These are phyloP conservation scores for Leptocoma aspasia DNA, from an alignment of 2,113 vertebrate genomes.

Conservation along the genomic window DNA sequence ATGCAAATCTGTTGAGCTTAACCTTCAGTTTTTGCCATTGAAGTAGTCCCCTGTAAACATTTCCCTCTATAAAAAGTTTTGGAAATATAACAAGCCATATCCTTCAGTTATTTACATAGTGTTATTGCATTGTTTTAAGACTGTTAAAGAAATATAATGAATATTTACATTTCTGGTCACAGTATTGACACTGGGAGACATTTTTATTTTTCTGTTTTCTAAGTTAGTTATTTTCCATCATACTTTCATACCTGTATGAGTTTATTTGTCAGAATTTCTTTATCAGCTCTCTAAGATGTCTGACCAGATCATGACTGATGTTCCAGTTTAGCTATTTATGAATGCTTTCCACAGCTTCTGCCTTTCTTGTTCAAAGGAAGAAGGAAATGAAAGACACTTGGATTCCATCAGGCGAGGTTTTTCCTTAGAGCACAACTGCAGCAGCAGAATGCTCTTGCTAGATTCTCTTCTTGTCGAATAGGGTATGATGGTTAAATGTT, in stretches of 20 bases:
- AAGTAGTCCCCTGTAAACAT: not conserved
- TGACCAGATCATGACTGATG: not conserved
- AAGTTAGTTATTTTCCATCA: not conserved
- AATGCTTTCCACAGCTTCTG: not conserved
- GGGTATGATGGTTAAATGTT: not conserved
- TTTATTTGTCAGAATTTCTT: not conserved
- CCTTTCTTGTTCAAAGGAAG: not conserved
- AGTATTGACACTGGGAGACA: not conserved
- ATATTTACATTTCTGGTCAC: not conserved
- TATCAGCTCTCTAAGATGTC: not conserved
- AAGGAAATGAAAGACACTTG: not conserved
- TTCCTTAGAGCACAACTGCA: not conserved
- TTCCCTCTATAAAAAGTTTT: not conserved
- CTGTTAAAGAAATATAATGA: not conserved
- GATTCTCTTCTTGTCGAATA: not conserved
- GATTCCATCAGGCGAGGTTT: not conserved
- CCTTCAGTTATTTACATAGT: not conserved
- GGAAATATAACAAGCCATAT: not conserved
- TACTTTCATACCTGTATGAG: not conserved
- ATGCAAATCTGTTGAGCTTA: not conserved
- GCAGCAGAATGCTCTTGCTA: not conserved
- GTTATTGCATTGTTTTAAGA: not conserved
- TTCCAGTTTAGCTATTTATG: not conserved
- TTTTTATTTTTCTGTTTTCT: not conserved
- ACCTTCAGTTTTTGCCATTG: not conserved